A percentile compares a stretch with the other conserved stretches of the same genome.
phyloP scores from a whole-genome alignment of 2,888 invertebrate genomes.

The Agriotes lineatus region DNA sequence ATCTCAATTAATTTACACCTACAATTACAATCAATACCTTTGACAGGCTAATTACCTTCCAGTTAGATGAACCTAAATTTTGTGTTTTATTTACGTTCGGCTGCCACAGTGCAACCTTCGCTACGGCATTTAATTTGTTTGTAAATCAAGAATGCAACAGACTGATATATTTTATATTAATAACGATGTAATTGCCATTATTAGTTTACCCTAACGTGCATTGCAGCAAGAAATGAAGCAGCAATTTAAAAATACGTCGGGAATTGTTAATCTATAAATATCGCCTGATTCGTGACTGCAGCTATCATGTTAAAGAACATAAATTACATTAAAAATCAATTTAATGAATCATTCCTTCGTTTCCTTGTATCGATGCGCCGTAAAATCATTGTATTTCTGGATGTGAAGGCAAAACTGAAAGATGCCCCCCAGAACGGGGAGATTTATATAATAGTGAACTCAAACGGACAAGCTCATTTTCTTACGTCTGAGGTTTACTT shows the following conservation, averaged over 20 bases:
- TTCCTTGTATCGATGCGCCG: conserved; percentile 12
- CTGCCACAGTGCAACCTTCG: too few species aligned
- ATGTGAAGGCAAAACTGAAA: not conserved
- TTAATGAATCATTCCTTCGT: conserved; percentile 33
- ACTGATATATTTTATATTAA: too few species aligned
- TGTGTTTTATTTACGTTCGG: too few species aligned
- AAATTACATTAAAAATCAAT: conserved; percentile 41
- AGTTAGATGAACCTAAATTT: too few species aligned
- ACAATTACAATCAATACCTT: too few species aligned
- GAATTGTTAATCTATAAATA: conserved; percentile 37
- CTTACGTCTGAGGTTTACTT: too few species aligned
- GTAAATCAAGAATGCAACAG: too few species aligned
- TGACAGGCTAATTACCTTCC: too few species aligned
- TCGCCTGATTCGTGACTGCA: conserved; percentile 34
- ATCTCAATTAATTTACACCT: too few species aligned
- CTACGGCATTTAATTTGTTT: too few species aligned
- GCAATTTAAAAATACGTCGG: conserved; percentile 24
- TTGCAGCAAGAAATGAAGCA: conserved; percentile 2
- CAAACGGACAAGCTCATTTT: not conserved
- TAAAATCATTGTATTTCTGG: conserved; percentile 20
- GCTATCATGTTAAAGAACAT: conserved; percentile 30
- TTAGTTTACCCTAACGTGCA: not conserved
- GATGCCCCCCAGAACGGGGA: not conserved
- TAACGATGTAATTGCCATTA: not conserved
- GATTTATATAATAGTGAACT: not conserved